phyloP scores from a whole-genome alignment of 1,140 invertebrate species.

The Drosophila gunungcola region DNA sequence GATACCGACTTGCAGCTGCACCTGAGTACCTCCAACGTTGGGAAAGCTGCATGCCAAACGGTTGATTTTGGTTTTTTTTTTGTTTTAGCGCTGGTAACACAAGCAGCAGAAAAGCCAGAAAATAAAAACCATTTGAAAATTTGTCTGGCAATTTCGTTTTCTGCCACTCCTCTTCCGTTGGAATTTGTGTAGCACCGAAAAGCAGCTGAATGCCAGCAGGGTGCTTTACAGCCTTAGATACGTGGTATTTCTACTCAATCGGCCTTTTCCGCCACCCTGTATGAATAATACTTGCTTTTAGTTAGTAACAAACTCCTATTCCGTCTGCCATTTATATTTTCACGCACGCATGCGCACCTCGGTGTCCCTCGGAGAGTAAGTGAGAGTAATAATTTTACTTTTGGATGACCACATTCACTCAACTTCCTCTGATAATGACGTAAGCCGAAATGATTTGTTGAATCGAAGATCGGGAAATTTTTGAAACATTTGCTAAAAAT shows the following conservation, averaged over 20 bases:
- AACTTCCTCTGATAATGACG: constrained; percentile 50
- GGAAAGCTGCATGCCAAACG: constrained; percentile 47
- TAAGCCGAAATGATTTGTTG: constrained; percentile 29
- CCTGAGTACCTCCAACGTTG: constrained; percentile 33
- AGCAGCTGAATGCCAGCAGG: constrained; percentile 64
- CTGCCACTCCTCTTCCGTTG: constrained; percentile 64
- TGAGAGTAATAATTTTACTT: constrained; percentile 77
- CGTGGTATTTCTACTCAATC: constrained; percentile 39
- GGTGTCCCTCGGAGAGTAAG: constrained; percentile 24
- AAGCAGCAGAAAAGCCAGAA: neutral
- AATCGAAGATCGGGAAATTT: neutral
- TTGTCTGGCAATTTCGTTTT: constrained; percentile 11
- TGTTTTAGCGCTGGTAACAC: neutral
- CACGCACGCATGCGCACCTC: constrained; percentile 70
- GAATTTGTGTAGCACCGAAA: constrained; percentile 45
- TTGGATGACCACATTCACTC: constrained; percentile 21
- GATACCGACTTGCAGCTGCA: constrained; percentile 42
- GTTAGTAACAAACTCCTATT: constrained; percentile 12
- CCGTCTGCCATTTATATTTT: constrained; percentile 37
- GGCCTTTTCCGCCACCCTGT: constrained; percentile 8
- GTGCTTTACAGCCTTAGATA: constrained; percentile 47
- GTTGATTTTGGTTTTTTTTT: constrained; percentile 26
- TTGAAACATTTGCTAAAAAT: constrained; percentile 40
- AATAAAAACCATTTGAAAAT: constrained; percentile 18
- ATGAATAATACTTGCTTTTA: constrained; percentile 35